Conservation (phyloP, 2,797 vertebrate genomes). For the Diplodus puntazzo region DNA sequence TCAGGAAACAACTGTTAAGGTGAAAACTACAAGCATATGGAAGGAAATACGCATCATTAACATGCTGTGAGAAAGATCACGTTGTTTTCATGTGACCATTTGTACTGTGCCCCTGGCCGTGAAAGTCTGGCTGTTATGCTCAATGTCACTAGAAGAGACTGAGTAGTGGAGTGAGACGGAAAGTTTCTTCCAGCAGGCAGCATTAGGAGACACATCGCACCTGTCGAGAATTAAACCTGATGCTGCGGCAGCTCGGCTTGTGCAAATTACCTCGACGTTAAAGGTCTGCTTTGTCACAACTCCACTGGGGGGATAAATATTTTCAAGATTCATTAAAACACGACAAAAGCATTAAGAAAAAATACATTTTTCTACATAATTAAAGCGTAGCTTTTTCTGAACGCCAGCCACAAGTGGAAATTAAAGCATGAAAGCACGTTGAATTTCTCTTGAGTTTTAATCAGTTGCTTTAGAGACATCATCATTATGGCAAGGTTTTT, state of each 20-base stretch:
- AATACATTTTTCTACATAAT: neutral
- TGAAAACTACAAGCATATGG: conserved; percentile 19
- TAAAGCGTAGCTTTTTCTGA: neutral
- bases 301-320: neutral
- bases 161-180: neutral
- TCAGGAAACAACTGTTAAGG: neutral
- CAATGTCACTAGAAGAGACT: conserved; percentile 22
- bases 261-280: conserved; percentile 1
- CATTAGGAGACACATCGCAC: neutral
- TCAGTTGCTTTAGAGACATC: neutral
- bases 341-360: neutral
- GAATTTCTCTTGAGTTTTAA: neutral
- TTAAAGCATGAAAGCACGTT: neutral
- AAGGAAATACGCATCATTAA: neutral
- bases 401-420: neutral
- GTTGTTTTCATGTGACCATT: conserved; percentile 27
- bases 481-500: neutral
- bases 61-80: conserved; percentile 8
- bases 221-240: neutral
- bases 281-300: neutral
- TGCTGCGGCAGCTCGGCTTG: neutral
- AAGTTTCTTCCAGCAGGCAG: conserved; percentile 11
- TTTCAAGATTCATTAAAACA: neutral
- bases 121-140: conserved; percentile 32
- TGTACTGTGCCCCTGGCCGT: conserved; percentile 21